Evolutionary conservation across 2,888 invertebrate species (phyloP).

Genomic region (Listrodromus nycthemerus): DNA sequence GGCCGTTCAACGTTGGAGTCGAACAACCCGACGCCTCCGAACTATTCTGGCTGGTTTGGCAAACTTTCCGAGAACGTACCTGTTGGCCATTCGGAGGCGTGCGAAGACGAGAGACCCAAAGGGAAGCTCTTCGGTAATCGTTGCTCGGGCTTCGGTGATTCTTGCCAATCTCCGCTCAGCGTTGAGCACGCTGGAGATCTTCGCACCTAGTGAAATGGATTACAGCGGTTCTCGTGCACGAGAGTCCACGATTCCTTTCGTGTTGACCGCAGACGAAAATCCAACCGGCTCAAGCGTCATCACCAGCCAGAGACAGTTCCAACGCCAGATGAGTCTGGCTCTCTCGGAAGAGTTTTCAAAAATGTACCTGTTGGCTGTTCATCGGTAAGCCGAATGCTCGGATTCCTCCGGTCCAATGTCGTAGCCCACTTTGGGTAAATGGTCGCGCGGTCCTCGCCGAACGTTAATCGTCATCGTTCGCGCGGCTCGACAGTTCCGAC

Average conservation of each 20-base stretch:
- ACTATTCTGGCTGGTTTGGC: not conserved
- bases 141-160: not conserved
- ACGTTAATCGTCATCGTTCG: not conserved
- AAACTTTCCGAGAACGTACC: conserved; percentile 2
- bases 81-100: not conserved
- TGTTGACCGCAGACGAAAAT: too few species aligned
- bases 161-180: not conserved
- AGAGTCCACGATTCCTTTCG: too few species aligned
- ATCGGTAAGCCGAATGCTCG: not conserved
- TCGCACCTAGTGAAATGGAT: too few species aligned
- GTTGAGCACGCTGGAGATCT: too few species aligned
- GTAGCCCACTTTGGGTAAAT: not conserved
- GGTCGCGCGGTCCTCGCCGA: not conserved
- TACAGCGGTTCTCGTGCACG: too few species aligned
- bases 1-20: conserved; percentile 1
- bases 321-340: conserved; percentile 17
- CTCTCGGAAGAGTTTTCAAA: not conserved
- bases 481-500: conserved; percentile 31
- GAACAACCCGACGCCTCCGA: not conserved
- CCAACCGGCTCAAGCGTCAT: too few species aligned
- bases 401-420: too few species aligned
- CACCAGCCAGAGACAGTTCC: conserved; percentile 17
- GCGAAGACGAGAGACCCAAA: not conserved
- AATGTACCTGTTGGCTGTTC: conserved; percentile 14
- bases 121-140: not conserved